phyloP scores from a whole-genome alignment of 2,113 vertebrate species.

The Tachycineta bicolor region DNA sequence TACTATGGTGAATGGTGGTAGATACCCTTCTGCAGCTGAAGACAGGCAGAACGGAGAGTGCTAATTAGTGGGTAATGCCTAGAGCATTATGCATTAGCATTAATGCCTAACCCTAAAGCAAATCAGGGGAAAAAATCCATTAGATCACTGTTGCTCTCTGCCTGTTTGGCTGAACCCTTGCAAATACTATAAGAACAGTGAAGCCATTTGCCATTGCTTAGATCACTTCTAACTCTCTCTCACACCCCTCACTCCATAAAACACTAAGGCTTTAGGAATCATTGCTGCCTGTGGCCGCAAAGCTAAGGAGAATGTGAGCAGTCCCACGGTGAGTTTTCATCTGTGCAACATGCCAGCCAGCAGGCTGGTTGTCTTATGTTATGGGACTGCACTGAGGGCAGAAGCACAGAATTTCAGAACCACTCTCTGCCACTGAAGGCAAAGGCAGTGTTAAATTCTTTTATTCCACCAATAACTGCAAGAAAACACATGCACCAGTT shows the following conservation, averaged over 20 bases:
- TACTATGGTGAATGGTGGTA: not conserved
- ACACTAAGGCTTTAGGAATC: not conserved
- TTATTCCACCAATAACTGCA: not conserved
- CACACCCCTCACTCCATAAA: not conserved
- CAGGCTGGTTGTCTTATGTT: not conserved
- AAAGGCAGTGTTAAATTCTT: not conserved
- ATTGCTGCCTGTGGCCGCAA: not conserved
- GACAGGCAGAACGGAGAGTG: not conserved
- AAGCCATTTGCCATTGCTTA: not conserved
- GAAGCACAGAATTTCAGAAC: not conserved
- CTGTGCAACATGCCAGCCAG: not conserved
- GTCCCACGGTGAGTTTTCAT: fast-evolving
- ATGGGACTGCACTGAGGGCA: not conserved
- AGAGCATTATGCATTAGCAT: not conserved
- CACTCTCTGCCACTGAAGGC: not conserved
- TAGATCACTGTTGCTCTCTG: not conserved
- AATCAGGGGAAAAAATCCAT: not conserved
- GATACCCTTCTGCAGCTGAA: not conserved
- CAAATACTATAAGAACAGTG: not conserved
- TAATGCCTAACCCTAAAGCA: not conserved
- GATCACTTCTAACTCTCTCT: not conserved
- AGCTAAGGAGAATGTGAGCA: not conserved
- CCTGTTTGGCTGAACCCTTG: not conserved
- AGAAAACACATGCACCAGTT: not conserved
- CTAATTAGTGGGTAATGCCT: too few species aligned